Percentiles rank a stretch among this genome's conserved stretches.
phyloP scores from a whole-genome alignment of 2,888 invertebrate species.

The Dysmachus trigonus region DNA sequence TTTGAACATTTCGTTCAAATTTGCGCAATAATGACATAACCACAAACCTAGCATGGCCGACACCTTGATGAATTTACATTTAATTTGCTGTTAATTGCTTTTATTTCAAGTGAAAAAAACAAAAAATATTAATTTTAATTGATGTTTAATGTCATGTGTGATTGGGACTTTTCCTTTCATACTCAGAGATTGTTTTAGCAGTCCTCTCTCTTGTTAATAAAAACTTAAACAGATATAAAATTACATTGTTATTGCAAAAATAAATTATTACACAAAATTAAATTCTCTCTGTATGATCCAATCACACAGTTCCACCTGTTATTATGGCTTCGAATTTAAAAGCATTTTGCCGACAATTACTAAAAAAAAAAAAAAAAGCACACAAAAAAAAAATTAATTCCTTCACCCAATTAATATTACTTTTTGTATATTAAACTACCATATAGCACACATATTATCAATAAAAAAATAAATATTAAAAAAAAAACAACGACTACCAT shows the following conservation, averaged over 20 bases:
- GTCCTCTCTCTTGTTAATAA: neutral
- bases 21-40: slow-evolving; percentile 40
- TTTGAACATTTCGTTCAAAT: neutral
- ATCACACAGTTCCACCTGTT: neutral
- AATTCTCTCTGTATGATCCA: neutral
- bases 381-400: slow-evolving; percentile 22
- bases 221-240: neutral
- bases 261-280: neutral
- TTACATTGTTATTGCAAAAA: neutral
- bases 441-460: slow-evolving; percentile 44
- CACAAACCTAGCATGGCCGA: slow-evolving; percentile 47
- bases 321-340: neutral
- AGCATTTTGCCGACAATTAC: neutral
- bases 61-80: slow-evolving; percentile 32
- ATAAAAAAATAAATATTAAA: slow-evolving; percentile 43
- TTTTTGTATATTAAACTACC: slow-evolving; percentile 17
- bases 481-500: slow-evolving; percentile 63
- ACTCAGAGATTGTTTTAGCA: neutral
- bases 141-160: neutral
- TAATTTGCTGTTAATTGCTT: neutral
- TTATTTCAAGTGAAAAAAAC: neutral
- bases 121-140: neutral
- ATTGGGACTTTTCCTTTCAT: neutral
- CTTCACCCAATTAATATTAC: slow-evolving; percentile 31
- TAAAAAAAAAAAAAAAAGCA: no score